Base-by-base conservation (phyloP, 2,888 invertebrate species). In the Agonopterix arenella region DNA sequence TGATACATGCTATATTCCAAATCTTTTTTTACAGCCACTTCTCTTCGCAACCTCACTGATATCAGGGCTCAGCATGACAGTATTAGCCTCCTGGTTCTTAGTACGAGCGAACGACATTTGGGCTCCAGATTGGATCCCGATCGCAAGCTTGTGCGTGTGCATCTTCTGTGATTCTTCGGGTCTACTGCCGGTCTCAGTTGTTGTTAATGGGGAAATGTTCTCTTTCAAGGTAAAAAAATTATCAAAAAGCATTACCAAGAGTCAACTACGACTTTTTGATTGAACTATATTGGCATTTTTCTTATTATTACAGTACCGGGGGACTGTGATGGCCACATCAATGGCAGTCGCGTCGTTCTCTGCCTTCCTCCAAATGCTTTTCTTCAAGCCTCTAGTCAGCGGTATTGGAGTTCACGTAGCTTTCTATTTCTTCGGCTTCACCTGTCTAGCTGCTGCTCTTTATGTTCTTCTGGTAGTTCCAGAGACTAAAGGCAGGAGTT, bases 81-180 rank as follows among this genome's bases (percentile, higher is more conserved):
- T 59, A 0, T 63, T 88, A 0, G 85, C 84, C 0, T 74, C 82
- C 3, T 88, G 86, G 84, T 88, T 85, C 64, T 57, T 85, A 1
- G 67, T 73, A 0, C 66, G 68, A 11, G 57, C 66, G 0, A 62
- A 69, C 46, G 71, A 67, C 0, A 55, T 85, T 0, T 54, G 54
- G 5, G 61, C 68, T 0, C 80, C 89, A 0, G 70, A 76, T 7
- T 91, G 90, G 90, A 58, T 91, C 5, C 91, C 91, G 0, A 69
- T 91, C 2, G 58, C 70, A 0, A 79, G 90, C 0, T 64, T 91
- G 0, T 91, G 91, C 11, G 18, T 84, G 2, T 91, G 84, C 61
- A 86, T 91, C 58, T 79, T 91, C 59, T 70, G 80, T 8, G 91
- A 90, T 50, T 74, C 90, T 0, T 65, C 88, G 1, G 91, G 91